Percentiles rank a stretch among this genome's conserved stretches.
Conservation (phyloP, 1,140 invertebrate genomes). For the Micrasema longulum region DNA sequence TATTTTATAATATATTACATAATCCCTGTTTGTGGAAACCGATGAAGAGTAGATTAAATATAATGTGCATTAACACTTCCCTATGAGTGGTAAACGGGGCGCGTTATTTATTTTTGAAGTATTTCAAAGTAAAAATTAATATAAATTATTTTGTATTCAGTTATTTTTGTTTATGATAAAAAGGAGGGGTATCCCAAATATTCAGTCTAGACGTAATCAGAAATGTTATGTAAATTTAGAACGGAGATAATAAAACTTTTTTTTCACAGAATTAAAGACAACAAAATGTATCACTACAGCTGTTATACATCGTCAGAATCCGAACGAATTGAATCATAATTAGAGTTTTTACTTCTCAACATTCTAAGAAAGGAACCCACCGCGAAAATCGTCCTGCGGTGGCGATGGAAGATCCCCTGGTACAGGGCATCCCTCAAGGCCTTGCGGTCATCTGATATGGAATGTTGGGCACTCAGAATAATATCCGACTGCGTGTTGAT, state of each 20-base stretch:
- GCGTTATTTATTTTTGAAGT: too few relatives aligned
- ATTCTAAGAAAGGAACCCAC: conserved; percentile 83
- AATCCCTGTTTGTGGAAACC: conserved; percentile 6
- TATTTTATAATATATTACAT: neutral
- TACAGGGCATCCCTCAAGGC: conserved; percentile 81
- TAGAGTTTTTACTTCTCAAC: conserved; percentile 82
- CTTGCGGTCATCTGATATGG: conserved; percentile 77
- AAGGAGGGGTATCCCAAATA: too few relatives aligned
- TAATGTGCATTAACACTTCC: neutral
- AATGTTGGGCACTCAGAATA: conserved; percentile 66
- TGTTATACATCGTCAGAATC: conserved; percentile 69
- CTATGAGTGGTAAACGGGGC: too few relatives aligned
- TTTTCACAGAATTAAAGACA: neutral
- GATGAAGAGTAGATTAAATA: neutral
- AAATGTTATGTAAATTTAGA: too few relatives aligned
- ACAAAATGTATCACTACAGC: conserved; percentile 52
- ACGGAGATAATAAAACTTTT: too few relatives aligned
- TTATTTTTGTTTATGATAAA: too few relatives aligned
- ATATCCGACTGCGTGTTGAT: conserved; percentile 66
- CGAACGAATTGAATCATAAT: conserved; percentile 80
- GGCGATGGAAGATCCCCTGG: conserved; percentile 83
- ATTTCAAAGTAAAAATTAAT: too few relatives aligned
- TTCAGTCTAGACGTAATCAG: too few relatives aligned
- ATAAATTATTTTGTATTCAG: too few relatives aligned
- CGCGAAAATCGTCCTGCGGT: conserved; percentile 82